phyloP scores from a whole-genome alignment of 2,113 vertebrate genomes.

The Thalassarche chlororhynchos region DNA sequence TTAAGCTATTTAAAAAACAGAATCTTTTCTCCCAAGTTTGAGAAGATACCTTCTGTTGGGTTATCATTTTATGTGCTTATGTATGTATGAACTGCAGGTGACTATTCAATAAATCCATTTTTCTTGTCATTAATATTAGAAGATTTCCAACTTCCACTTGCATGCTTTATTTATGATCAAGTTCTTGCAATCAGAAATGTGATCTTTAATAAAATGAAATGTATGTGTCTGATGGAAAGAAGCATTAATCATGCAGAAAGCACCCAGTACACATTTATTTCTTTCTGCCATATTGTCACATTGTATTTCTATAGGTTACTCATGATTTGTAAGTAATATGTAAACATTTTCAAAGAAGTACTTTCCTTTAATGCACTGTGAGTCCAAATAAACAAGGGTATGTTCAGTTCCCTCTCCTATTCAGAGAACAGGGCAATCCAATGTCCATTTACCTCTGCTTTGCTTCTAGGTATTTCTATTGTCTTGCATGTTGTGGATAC shows the following conservation, averaged over 20 bases:
- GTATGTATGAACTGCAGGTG: conserved; percentile 44
- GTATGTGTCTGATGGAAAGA: conserved; percentile 42
- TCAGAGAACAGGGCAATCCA: conserved; percentile 17
- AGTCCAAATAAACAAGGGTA: conserved; percentile 10
- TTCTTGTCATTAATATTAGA: conserved; percentile 62
- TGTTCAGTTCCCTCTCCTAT: conserved; percentile 29
- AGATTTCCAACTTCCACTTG: conserved; percentile 49
- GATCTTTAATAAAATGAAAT: conserved; percentile 69
- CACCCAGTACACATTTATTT: conserved; percentile 36
- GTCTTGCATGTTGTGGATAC: conserved; percentile 24
- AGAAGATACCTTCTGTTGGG: neutral
- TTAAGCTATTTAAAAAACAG: neutral
- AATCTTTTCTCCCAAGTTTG: neutral
- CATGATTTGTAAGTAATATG: conserved; percentile 20
- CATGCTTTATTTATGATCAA: conserved; percentile 63
- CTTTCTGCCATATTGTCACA: conserved; percentile 32
- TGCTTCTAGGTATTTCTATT: conserved; percentile 56
- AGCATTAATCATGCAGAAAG: conserved; percentile 56
- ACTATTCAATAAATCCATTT: conserved; percentile 64
- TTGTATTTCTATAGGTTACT: conserved; percentile 52
- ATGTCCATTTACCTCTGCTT: conserved; percentile 17
- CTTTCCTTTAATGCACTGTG: neutral
- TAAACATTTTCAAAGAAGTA: conserved; percentile 22
- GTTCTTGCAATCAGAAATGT: conserved; percentile 63
- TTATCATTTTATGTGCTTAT: conserved; percentile 37